Percentiles rank a stretch among this genome's conserved stretches.
phyloP scores from a whole-genome alignment of 2,113 vertebrate genomes.

The Gadus macrocephalus region DNA sequence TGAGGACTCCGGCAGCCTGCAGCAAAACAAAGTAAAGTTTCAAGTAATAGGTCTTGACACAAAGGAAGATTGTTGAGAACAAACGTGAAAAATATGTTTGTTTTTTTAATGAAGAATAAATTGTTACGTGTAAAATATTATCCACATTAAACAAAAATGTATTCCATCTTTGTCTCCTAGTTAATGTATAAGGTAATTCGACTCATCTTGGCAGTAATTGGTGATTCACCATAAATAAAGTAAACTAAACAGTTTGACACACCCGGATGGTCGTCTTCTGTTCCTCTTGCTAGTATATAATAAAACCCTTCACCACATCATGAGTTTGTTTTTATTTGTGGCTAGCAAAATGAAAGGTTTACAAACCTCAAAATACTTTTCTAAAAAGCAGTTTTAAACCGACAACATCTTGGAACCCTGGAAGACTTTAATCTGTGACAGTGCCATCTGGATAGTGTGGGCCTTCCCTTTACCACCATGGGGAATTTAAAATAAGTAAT shows the following conservation, averaged over 20 bases:
- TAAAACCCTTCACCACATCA: slow-evolving; percentile 19
- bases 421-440: slow-evolving; percentile 13
- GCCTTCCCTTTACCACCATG: background rate
- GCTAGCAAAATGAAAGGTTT: background rate
- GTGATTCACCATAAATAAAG: slow-evolving; percentile 37
- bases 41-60: background rate
- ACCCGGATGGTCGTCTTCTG: slow-evolving; percentile 17
- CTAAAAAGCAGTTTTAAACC: background rate
- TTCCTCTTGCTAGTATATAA: slow-evolving; percentile 1
- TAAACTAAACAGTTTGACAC: slow-evolving; percentile 28
- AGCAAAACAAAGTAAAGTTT: too few species aligned
- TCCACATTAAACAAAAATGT: slow-evolving; percentile 33
- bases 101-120: slow-evolving; percentile 52
- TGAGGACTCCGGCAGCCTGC: slow-evolving; percentile 2
- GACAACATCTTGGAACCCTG: background rate
- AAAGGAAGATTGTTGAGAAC: slow-evolving; percentile 7
- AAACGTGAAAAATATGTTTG: slow-evolving; percentile 19
- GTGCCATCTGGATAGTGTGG: slow-evolving; percentile 10
- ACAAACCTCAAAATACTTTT: background rate
- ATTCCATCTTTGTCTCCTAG: slow-evolving; percentile 17
- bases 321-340: slow-evolving; percentile 13
- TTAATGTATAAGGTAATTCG: slow-evolving; percentile 25
- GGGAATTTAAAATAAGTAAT: slow-evolving; percentile 11
- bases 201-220: slow-evolving; percentile 27
- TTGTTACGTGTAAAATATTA: slow-evolving; percentile 42